phyloP scores from a whole-genome alignment of 2,113 vertebrate species.

The Cynocephalus volans region DNA sequence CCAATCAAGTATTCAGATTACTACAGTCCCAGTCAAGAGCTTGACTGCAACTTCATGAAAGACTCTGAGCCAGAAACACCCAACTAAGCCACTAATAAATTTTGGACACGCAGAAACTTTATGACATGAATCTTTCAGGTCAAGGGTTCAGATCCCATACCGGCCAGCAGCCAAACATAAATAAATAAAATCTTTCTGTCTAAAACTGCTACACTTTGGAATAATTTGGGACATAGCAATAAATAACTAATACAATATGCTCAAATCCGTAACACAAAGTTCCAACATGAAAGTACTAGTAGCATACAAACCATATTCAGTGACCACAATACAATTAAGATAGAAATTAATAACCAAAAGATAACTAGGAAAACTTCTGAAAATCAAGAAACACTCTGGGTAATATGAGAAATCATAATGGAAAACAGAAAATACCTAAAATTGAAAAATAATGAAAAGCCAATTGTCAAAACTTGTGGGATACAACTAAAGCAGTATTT shows the following conservation, averaged over 20 bases:
- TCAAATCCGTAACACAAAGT: not conserved
- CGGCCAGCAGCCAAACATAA: no score
- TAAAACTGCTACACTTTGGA: conserved; percentile 12
- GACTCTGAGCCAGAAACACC: conserved; percentile 1
- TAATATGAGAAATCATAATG: conserved; percentile 9
- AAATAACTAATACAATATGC: not conserved
- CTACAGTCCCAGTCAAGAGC: not conserved
- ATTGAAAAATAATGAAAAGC: not conserved
- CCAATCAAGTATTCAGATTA: not conserved
- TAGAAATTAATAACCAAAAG: conserved; percentile 36
- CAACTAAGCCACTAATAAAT: not conserved
- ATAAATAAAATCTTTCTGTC: not conserved
- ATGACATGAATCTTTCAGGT: not conserved
- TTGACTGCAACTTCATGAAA: not conserved
- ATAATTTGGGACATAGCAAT: conserved; percentile 9
- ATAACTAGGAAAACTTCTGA: not conserved
- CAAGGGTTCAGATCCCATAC: no score
- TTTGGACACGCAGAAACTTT: not conserved
- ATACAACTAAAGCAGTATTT: conserved; percentile 19
- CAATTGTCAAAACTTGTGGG: conserved; percentile 1
- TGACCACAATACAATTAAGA: conserved; percentile 3
- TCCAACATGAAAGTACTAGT: not conserved
- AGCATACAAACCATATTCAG: not conserved
- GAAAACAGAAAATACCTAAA: conserved; percentile 16
- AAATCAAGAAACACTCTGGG: conserved; percentile 31